Base-by-base conservation (phyloP, 1,140 invertebrate species). In the Diachasmimorpha longicaudata region DNA sequence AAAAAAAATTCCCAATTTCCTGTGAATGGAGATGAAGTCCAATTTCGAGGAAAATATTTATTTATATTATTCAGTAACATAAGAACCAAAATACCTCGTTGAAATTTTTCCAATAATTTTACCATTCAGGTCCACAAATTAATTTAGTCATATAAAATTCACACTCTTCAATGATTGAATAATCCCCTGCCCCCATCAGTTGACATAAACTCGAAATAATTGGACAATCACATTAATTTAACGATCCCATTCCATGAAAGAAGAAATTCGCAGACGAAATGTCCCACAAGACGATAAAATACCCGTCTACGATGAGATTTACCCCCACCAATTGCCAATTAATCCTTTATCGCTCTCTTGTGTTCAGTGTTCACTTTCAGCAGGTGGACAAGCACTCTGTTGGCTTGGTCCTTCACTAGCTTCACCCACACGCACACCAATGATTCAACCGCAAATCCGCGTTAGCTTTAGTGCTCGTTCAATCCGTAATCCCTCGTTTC, bases 391-490 rank as follows among this genome's bases (percentile, higher is more conserved):
- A 42, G 4, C 46, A 23, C 70, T 14, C 39, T 10, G 70, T 39
- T 9, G 39, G 14, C 11, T 4, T 42, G 21, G 8, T 5, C 16
- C 13, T 11, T 48, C 10, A 14, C 70, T n/a, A n/a, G 13, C 14
- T 48, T 36, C 25, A 52, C 48, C 48, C n/a, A 16, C 48, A 52
- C 16, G 48, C 14, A 52, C 48, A 52, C 48, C 48, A 48, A 14
- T 14, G 4, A 72, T 36, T 55, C 70, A 46, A 72, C 70, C 70
- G 23, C 70, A 72, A 72, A 72, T 72, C 46, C 70, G 23, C 52
- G 70, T 72, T 55, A 72, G 58, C 70, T 72, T 72, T 58, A 46
- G 70, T 58, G 25, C 70, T 48, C 70, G 36, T 48, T 70, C 69
- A 44, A 70, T 70, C 42, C 69, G 69, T 70, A 70, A 70, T 70